Percentiles rank a stretch among this genome's conserved stretches.
Evolutionary conservation across 2,797 vertebrate species (phyloP).

Genomic region (Sebastolobus altivelis): DNA sequence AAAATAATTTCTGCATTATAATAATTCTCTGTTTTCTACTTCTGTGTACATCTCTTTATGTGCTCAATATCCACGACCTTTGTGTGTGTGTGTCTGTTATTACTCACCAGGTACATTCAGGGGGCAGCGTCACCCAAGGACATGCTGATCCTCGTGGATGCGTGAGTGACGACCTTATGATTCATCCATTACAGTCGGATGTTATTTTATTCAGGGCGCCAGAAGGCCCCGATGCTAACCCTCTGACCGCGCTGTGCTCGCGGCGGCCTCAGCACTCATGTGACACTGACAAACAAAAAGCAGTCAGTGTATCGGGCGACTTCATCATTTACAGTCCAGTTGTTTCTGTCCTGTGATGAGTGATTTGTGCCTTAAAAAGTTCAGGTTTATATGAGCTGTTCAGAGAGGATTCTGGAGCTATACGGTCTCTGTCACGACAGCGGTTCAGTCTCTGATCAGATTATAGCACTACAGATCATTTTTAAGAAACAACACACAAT

Average conservation of each 20-base stretch:
- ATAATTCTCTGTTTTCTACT: not conserved
- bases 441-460: not conserved
- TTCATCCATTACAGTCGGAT: constrained; percentile 63
- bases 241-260: constrained; percentile 17
- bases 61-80: constrained; percentile 10
- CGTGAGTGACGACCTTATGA: constrained; percentile 88
- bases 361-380: constrained; percentile 2
- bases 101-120: constrained; percentile 94
- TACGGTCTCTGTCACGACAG: not conserved
- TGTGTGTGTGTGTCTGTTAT: constrained; percentile 52
- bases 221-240: constrained; percentile 38
- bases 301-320: constrained; percentile 9
- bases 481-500: not conserved
- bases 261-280: not conserved
- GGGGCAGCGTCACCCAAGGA: constrained; percentile 98
- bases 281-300: constrained; percentile 47
- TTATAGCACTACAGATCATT: not conserved
- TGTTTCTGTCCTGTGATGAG: constrained; percentile 6
- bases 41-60: not conserved
- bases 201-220: constrained; percentile 44
- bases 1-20: not conserved
- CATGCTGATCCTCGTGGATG: constrained; percentile 98
- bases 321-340: constrained; percentile 36
- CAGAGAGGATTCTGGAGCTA: not conserved
- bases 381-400: not conserved